Base-by-base conservation (phyloP, 2,797 vertebrate species). In the Anguilla megastoma region DNA sequence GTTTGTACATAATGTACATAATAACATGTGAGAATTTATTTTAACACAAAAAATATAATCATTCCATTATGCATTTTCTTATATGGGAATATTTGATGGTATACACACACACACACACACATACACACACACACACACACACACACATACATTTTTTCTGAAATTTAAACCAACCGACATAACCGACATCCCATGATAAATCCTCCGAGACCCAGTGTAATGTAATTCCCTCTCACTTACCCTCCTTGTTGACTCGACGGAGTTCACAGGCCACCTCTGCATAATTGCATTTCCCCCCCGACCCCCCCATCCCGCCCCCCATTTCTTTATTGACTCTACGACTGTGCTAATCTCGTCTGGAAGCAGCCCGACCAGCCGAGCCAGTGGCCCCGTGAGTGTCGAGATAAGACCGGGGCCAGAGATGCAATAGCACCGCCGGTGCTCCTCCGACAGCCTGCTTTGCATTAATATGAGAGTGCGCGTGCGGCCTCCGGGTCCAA, bases 351-450 rank as follows among this genome's bases (percentile, higher is more conserved):
- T 92, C 86, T 88, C 92, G 93, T 92, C 90, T 27, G 86, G 87
- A 92, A 94, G 94, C 94, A 94, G 93, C 94, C 94, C 92, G 94
- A 94, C 92, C 92, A 94, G 91, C 92, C 90, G 91, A 93, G 93
- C 90, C 93, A 88, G 66, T 87, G 74, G 87, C 86, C 74, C 41
- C 48, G 41, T 76, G 90, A 83, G 89, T 90, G 94, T 91, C 93
- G 90, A 95, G 94, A 94, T 92, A 92, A 92, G 91, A 52, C 90
- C 87, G 85, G 91, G 91, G 90, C 84, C 50, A 52, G 71, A 30
- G 83, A 85, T 85, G 50, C 56, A 85, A 85, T 85, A 60, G 60
- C 84, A 60, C 30, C 1, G 30, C 9, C 16, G 4, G 84, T 14
- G 18, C 41, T 50, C 24, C 79, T 48, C 50, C 30, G 27, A 76